Conservation (phyloP, 1,140 invertebrate genomes). For the Diorhabda carinulata region DNA sequence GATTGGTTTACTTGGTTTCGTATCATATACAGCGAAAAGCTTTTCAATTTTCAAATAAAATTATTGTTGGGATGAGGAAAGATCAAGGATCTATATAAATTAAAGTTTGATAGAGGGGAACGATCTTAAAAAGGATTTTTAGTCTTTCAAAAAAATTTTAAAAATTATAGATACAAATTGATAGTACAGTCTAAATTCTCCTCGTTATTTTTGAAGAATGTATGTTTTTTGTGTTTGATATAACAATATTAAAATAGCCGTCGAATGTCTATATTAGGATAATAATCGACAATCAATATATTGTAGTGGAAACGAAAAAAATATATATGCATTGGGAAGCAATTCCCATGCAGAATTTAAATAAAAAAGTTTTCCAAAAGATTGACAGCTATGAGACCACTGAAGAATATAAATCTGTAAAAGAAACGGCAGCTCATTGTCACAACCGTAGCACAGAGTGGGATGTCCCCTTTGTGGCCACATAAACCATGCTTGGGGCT, state of each 20-base stretch:
- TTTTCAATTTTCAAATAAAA: slow-evolving; percentile 7
- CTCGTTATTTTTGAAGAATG: too few species aligned
- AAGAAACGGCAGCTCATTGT: slow-evolving; percentile 31
- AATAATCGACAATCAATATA: too few species aligned
- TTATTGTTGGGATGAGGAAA: not conserved
- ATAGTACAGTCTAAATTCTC: too few species aligned
- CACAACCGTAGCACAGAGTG: slow-evolving; percentile 21
- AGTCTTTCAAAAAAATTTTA: too few species aligned
- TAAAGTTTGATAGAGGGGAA: not conserved
- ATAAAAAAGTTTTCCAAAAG: slow-evolving; percentile 13
- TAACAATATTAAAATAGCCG: too few species aligned
- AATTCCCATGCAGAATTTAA: not conserved
- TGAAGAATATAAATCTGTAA: slow-evolving; percentile 37
- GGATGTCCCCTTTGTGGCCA: slow-evolving; percentile 26
- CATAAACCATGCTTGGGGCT: slow-evolving; percentile 32
- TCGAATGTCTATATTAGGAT: too few species aligned
- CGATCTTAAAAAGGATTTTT: too few species aligned
- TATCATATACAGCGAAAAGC: slow-evolving; percentile 15
- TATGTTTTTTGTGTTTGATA: too few species aligned
- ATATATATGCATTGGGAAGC: not conserved
- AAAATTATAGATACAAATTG: too few species aligned
- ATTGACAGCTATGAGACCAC: slow-evolving; percentile 38
- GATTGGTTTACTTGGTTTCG: slow-evolving; percentile 11
- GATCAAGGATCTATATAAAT: slow-evolving; percentile 1
- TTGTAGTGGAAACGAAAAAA: too few species aligned